Evolutionary conservation across 1,140 invertebrate genomes (phyloP), one percentile per base, ranked within the genome.

Genomic region (Wasmannia auropunctata): DNA sequence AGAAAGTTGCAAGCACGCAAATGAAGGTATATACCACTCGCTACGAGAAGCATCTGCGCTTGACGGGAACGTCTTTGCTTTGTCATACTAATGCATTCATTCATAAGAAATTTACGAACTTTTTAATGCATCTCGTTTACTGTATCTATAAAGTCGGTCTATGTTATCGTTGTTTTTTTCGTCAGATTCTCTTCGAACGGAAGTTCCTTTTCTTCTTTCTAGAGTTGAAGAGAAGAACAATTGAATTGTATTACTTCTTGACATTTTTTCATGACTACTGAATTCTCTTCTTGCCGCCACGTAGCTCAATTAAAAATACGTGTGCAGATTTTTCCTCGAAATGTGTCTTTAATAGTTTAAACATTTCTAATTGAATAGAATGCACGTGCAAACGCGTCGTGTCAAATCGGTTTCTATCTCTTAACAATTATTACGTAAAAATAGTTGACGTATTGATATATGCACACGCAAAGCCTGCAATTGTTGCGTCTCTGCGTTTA

Each of bases 121-220:
- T 83, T 83, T 83, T 83, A 83, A 74, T 74, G 67, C 51, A 58
- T 58, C 79, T 58, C 54, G 49, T 43, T 40, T 70, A 70, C 79
- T 58, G 31, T 19, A 51, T 34, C 77, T 80, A 40, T 28, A n/a
- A 40, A 74, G 43, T n/a, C 56, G 79, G 79, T 72, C 43, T 25
- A n/a, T 56, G 25, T 81, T 58, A 56, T 2, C 22, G n/a, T n/a
- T n/a, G n/a, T n/a, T 34, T 22, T 56, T 43, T 37, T 46, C 19
- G n/a, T 22, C 6, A 6, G n/a, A 83, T 19, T 58, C 25, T 72
- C 51, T 49, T 58, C 19, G 49, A 56, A 56, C 25, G 19, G 19
- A 83, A 74, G 54, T 83, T 72, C 43, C n/a, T 31, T 43, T 40
- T 25, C 37, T 34, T 25, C 37, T 7, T 31, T 14, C 43, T 51